Percentiles rank a stretch among this genome's conserved stretches.
Evolutionary conservation across 2,888 invertebrate genomes (phyloP).

Genomic region (Noctua pronuba): DNA sequence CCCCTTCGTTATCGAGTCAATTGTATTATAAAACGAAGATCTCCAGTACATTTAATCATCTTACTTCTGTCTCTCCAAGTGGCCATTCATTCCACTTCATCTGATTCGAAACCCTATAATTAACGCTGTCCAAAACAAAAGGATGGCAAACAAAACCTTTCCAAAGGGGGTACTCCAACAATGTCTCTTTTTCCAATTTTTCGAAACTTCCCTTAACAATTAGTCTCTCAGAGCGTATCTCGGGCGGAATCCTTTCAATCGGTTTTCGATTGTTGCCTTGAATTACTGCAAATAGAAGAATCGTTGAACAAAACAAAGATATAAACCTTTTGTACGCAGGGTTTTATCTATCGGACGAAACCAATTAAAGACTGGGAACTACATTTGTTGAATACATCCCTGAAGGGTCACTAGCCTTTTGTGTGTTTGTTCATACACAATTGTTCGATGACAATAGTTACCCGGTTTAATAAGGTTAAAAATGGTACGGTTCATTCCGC

Average conservation of each 20-base stretch:
- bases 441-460: slow-evolving; percentile 38
- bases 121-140: slow-evolving; percentile 52
- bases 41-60: slow-evolving; percentile 42
- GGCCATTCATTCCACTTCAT: slow-evolving; percentile 46
- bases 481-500: slow-evolving; percentile 12
- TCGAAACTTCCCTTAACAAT: slow-evolving; percentile 60
- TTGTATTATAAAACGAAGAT: slow-evolving; percentile 34
- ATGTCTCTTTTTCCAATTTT: slow-evolving; percentile 60
- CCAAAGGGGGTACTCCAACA: slow-evolving; percentile 44
- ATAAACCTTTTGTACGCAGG: slow-evolving; percentile 49
- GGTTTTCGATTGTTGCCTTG: slow-evolving; percentile 58
- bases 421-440: slow-evolving; percentile 26
- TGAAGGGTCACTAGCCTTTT: slow-evolving; percentile 26
- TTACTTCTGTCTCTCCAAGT: slow-evolving; percentile 28
- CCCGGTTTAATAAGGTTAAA: slow-evolving; percentile 19
- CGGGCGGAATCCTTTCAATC: slow-evolving; percentile 55
- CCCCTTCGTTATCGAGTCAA: not conserved
- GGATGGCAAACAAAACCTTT: slow-evolving; percentile 54
- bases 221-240: slow-evolving; percentile 59
- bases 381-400: slow-evolving; percentile 45
- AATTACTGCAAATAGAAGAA: slow-evolving; percentile 61
- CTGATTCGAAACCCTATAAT: slow-evolving; percentile 39
- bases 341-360: slow-evolving; percentile 45
- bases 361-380: slow-evolving; percentile 40
- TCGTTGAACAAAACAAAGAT: slow-evolving; percentile 53